A percentile compares a stretch with the other conserved stretches of the same genome.
Conservation (phyloP, 1,140 invertebrate species). For the Apis laboriosa region DNA sequence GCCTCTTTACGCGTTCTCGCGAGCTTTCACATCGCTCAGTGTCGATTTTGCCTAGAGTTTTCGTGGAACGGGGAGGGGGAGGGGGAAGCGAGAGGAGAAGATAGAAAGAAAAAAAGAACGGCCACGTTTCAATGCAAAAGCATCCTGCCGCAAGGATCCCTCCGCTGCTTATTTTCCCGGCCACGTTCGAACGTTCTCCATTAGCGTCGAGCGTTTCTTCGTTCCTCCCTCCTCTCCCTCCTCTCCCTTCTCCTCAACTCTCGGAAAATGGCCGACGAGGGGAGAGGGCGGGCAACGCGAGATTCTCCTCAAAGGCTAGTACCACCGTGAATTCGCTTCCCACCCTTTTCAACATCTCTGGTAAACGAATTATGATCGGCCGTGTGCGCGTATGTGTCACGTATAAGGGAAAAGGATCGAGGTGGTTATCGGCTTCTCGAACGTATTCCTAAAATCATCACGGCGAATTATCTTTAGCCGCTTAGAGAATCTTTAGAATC, state of each 20-base stretch:
- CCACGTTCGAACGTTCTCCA: slow-evolving; percentile 64
- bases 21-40: slow-evolving; percentile 51
- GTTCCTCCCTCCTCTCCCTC: slow-evolving; percentile 30
- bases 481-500: background rate
- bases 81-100: background rate
- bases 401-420: too few relatives aligned
- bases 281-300: slow-evolving; percentile 15
- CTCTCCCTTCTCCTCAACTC: slow-evolving; percentile 14
- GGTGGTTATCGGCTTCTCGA: background rate
- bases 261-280: slow-evolving; percentile 40
- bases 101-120: background rate
- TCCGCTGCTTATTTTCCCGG: slow-evolving; percentile 60
- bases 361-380: too few relatives aligned
- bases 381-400: background rate
- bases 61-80: background rate
- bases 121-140: slow-evolving; percentile 65
- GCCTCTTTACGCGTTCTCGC: slow-evolving; percentile 6
- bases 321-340: background rate
- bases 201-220: slow-evolving; percentile 65
- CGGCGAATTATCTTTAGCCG: background rate
- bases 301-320: background rate
- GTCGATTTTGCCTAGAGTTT: slow-evolving; percentile 47
- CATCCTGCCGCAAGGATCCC: slow-evolving; percentile 52
- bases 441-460: too few relatives aligned
- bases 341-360: too few relatives aligned